Base-by-base conservation (phyloP, 23 tunicate genomes). In the Trididemnum nubilum region DNA sequence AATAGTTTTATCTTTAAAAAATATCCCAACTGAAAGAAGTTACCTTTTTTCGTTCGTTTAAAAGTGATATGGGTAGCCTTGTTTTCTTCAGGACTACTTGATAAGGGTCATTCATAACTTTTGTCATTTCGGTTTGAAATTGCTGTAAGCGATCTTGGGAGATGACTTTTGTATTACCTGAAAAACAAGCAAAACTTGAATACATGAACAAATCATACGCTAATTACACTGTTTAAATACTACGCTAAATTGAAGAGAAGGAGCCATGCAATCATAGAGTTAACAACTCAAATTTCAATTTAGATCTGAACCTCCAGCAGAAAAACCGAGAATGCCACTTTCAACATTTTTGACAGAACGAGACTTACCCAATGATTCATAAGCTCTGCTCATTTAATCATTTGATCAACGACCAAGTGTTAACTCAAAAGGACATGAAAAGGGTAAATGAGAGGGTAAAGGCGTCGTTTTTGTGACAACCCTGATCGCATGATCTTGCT, bases 101-200 rank as follows among this genome's bases (percentile, higher is more conserved):
- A 70, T 89, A 94, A 12, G 98, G 95, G 69, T 94, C 95, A 36
- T 94, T 89, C 73, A 89, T 82, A 34, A 85, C 95, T 64, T 94
- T 85, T 30, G 82, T 83, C 12, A 94, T 82, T 36, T 85, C 95
- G 32, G 89, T 73, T 63, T 94, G 98, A 85, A 94, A 94, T 54
- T 85, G 85, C 75, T 94, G 98, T 40, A 94, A 71, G 57, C 82
- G 81, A 1, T 44, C 37, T 82, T 94, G 98, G 23, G 88, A 78
- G 0, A 94, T 94, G 0, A 94, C 95, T 37, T 94, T 69, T 0
- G 95, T 94, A 83, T 94, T 94, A 15, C 98, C 97, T 92, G 71
- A 9, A 52, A 34, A 23, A 34, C 5, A 76, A 19, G 37, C 72
- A 64, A 25, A 15, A 5, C 7, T 76, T 44, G 51, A 9, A 51